Conservation (phyloP, 2,888 invertebrate genomes). For the Pandemis cinnamomeana region DNA sequence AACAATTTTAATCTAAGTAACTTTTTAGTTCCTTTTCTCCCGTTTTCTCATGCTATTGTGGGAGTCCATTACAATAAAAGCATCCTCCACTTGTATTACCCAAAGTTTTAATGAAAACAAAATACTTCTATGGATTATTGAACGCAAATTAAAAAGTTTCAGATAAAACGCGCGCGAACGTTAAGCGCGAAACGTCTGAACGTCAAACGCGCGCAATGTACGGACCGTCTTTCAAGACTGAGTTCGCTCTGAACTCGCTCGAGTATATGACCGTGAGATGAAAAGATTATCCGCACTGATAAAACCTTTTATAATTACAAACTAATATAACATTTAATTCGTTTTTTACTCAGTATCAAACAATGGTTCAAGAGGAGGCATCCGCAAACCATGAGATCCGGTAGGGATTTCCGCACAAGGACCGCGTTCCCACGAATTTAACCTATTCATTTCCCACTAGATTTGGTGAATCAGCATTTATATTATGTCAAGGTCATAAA, state of each 20-base stretch:
- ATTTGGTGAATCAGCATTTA: background rate
- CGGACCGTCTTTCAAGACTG: constrained; percentile 20
- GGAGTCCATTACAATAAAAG: no score
- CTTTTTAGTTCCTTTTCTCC: no score
- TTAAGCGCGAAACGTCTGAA: constrained; percentile 10
- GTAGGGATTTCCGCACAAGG: constrained; percentile 31
- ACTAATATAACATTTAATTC: constrained; percentile 37
- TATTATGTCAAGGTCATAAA: background rate
- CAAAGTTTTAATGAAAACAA: background rate
- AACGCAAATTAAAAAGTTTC: constrained; percentile 6
- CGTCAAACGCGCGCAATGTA: constrained; percentile 13
- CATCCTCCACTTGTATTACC: no score
- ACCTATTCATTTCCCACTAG: background rate
- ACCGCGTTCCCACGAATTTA: constrained; percentile 30
- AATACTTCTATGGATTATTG: background rate
- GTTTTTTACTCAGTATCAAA: constrained; percentile 27
- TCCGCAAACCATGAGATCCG: constrained; percentile 27
- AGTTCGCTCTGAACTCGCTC: constrained; percentile 5
- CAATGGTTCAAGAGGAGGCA: constrained; percentile 29
- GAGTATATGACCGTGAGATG: constrained; percentile 29
- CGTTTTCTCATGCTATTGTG: no score
- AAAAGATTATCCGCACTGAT: constrained; percentile 40
- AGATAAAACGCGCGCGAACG: background rate
- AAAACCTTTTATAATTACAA: constrained; percentile 37
- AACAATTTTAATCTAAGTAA: no score